Percentiles rank a stretch among this genome's conserved stretches.
Conservation (phyloP, 2,888 invertebrate genomes). For the Argyresthia goedartella region DNA sequence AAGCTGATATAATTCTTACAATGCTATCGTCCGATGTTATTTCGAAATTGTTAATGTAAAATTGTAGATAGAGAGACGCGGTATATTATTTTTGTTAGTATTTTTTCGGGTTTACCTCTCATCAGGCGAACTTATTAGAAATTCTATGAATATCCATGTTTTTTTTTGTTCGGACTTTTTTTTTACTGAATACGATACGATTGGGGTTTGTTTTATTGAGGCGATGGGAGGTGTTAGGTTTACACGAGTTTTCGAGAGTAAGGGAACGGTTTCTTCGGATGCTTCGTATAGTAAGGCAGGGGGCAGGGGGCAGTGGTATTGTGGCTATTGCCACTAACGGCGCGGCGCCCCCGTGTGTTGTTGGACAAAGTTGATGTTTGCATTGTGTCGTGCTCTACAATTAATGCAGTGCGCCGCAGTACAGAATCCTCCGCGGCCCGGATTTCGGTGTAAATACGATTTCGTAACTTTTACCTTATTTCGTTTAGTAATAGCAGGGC, state of each 20-base stretch:
- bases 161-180: not conserved
- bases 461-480: not conserved
- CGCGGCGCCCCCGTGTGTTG: not conserved
- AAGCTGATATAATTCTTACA: conserved; percentile 71
- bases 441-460: not conserved
- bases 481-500: not conserved
- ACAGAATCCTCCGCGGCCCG: not conserved
- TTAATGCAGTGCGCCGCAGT: not conserved
- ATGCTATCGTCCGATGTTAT: conserved; percentile 66
- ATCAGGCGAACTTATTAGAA: conserved; percentile 34
- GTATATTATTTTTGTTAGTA: conserved; percentile 59
- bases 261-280: not conserved
- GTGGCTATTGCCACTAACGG: not conserved
- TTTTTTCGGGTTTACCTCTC: conserved; percentile 44
- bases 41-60: conserved; percentile 59
- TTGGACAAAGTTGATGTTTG: not conserved
- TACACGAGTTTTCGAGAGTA: not conserved
- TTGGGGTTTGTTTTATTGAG: not conserved
- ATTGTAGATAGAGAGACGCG: conserved; percentile 41
- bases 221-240: not conserved
- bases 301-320: not conserved
- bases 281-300: not conserved
- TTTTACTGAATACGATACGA: not conserved
- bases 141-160: conserved; percentile 13
- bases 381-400: conserved; percentile 1